phyloP scores from a whole-genome alignment of 2,888 invertebrate species.

The Xylota sylvarum region DNA sequence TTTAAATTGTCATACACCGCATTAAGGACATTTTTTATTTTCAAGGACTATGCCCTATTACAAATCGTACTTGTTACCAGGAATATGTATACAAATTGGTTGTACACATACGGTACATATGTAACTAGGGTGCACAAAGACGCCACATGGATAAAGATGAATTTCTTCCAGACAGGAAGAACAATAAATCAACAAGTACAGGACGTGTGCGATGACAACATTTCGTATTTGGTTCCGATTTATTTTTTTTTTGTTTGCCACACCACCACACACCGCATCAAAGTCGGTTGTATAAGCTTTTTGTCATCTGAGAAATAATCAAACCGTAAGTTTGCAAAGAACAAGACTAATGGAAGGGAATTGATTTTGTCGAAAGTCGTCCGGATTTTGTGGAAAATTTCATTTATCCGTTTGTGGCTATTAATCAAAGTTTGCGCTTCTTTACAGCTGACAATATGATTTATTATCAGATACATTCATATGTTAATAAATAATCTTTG shows the following conservation, averaged over 20 bases:
- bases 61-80: slow-evolving; percentile 31
- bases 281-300: slow-evolving; percentile 59
- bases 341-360: slow-evolving; percentile 42
- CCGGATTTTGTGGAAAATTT: slow-evolving; percentile 68
- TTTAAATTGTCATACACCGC: slow-evolving; percentile 30
- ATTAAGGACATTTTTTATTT: slow-evolving; percentile 26
- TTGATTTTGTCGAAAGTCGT: slow-evolving; percentile 63
- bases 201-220: slow-evolving; percentile 74
- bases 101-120: background rate
- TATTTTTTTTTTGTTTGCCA: background rate
- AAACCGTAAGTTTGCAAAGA: slow-evolving; percentile 11
- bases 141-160: slow-evolving; percentile 63
- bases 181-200: slow-evolving; percentile 75
- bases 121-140: background rate
- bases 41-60: slow-evolving; percentile 5
- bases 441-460: slow-evolving; percentile 69
- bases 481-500: slow-evolving; percentile 46
- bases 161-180: slow-evolving; percentile 72
- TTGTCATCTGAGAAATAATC: slow-evolving; percentile 61
- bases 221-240: slow-evolving; percentile 53
- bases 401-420: slow-evolving; percentile 69
- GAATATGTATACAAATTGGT: slow-evolving; percentile 14
- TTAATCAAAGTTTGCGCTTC: slow-evolving; percentile 68
- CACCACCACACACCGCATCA: background rate
- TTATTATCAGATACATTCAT: slow-evolving; percentile 62